A percentile compares a stretch with the other conserved stretches of the same genome.
Evolutionary conservation across 2,113 vertebrate species (phyloP).

Genomic region (Ornithorhynchus anatinus): DNA sequence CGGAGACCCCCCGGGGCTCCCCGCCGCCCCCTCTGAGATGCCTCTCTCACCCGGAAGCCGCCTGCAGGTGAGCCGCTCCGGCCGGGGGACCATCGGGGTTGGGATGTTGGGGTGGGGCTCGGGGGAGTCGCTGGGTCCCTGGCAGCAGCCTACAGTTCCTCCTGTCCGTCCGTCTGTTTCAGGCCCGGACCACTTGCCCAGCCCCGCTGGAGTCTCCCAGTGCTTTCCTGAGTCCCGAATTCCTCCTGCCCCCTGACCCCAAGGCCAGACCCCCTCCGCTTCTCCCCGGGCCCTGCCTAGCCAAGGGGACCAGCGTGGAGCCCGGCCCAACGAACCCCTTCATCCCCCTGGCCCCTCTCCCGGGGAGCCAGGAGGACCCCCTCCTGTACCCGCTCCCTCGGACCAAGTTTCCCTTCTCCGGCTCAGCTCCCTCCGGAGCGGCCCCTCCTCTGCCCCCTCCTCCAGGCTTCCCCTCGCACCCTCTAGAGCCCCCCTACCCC

Average conservation of each 20-base stretch:
- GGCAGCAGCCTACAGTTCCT: fast-evolving
- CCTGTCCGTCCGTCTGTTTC: too few species aligned
- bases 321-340: conserved; percentile 4
- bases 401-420: conserved; percentile 47
- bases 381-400: not conserved
- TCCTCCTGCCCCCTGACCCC: conserved; percentile 49
- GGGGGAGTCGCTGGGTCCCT: too few species aligned
- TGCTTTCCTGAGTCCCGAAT: conserved; percentile 46
- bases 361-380: not conserved
- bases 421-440: not conserved
- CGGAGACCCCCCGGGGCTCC: not conserved
- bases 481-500: conserved; percentile 44
- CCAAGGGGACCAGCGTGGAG: conserved; percentile 9
- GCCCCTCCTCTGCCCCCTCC: conserved; percentile 31
- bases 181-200: conserved; percentile 54
- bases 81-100: too few species aligned
- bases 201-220: conserved; percentile 47
- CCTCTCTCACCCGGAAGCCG: conserved; percentile 3
- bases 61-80: conserved; percentile 61
- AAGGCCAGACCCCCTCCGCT: conserved; percentile 49
- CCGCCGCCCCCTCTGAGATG: not conserved
- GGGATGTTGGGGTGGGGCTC: too few species aligned
- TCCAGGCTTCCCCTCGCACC: conserved; percentile 69
- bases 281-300: not conserved
- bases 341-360: not conserved